Base-by-base conservation (phyloP, 2,113 vertebrate species). In the Lamprotornis superbus region DNA sequence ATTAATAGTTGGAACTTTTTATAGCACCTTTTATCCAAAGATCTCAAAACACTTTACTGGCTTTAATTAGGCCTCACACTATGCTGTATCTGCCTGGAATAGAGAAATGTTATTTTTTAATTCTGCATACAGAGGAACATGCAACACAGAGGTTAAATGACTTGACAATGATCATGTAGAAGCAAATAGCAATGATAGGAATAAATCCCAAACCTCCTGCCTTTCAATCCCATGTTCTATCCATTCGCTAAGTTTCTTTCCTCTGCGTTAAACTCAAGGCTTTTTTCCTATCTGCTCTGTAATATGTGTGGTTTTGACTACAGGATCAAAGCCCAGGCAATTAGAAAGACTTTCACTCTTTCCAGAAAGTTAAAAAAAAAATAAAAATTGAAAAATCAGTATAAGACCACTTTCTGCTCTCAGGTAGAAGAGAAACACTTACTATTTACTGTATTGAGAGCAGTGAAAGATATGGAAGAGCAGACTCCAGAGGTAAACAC, bases 1-100 rank as follows among this genome's bases (percentile, higher is more conserved):
- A 96, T 96, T 95, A 96, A 93, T 86, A 81, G 44, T 46, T 90
- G 52, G n/a, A 80, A 93, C 90, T 86, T 95, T 90, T 88, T 88
- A 81, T 81, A 95, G 35, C 37, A 93, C 30, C 82, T 91, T 95
- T 94, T 83, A 95, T 93, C 90, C 64, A 88, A 96, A 39, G 52
- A 94, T 86, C 88, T 95, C 85, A 80, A 85, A 92, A 64, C 44
- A 37, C 52, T 94, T 92, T 92, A 40, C 56, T 78, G 76, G 39
- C 11, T 86, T 94, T 96, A 96, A 94, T 96, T 92, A 78, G 91
- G 63, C 30, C 20, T 83, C 77, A 69, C 7, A 76, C 67, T 42
- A 63, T 71, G 57, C 31, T 28, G 53, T 73, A 91, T 76, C 94
- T 37, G 0, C 44, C 42, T 78, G 52, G 39, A 95, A 88, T 15